Base-by-base conservation (phyloP, 2,113 vertebrate genomes). In the Pipa parva region DNA sequence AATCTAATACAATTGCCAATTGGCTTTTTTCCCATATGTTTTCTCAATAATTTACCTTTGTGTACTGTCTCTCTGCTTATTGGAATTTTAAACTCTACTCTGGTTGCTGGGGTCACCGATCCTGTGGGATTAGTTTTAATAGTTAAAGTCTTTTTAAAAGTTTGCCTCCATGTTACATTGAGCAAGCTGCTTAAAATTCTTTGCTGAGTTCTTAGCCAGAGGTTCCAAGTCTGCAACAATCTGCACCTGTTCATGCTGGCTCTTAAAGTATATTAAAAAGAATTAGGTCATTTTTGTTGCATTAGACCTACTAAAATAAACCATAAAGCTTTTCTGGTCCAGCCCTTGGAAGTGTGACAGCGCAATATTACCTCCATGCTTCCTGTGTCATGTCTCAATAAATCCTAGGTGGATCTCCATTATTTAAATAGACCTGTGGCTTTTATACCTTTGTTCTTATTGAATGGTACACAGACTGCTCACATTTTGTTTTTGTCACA, bases 401-500 rank as follows among this genome's bases (percentile, higher is more conserved):
- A 59, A 36, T 36, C 29, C 20, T 10, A 20, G 18, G n/a, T 15
- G 2, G 7, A 29, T 60, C 33, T 60, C 12, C 73, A 65, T 56
- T 72, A 70, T 73, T 79, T 73, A n/a, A 63, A 36, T 69, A 45
- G 72, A 66, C 77, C 74, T 46, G 27, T 28, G 31, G 12, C 13
- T 62, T 62, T 48, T 62, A 48, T 75, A 74, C 63, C 22, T 59
- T 17, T 56, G 52, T 52, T 42, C 39, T 15, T 55, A 59, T 62
- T 63, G 75, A 76, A 72, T 69, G 71, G 63, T 22, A 33, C 11
- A 11, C 29, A 17, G 58, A 17, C 54, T 75, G 39, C 17, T 58
- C 45, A 7, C 8, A 57, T 46, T 56, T 63, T 22, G 62, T 55
- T 36, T 25, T 31, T 65, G 66, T 49, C 3, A 17, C 72, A 73